These are phyloP conservation scores for Leptinotarsa peninsularis DNA, from an alignment of 2,888 invertebrate genomes.

Conservation along the genomic window DNA sequence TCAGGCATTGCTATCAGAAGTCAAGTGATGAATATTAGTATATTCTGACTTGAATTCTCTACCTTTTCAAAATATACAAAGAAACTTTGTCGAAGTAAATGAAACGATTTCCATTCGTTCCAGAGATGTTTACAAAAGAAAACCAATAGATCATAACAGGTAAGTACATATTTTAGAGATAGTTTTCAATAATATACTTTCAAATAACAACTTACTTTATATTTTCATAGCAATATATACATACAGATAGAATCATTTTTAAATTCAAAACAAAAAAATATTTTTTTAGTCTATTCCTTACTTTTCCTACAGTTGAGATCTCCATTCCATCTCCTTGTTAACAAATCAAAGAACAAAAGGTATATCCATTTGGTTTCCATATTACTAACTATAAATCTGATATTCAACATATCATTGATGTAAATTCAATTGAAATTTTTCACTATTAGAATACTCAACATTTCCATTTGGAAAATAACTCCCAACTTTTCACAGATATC, in stretches of 20 bases:
- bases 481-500: too few relatives aligned
- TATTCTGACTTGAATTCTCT: constrained; percentile 6
- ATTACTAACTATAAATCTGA: too few relatives aligned
- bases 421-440: too few relatives aligned
- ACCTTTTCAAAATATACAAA: background rate
- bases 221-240: constrained; percentile 26
- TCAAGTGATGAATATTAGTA: background rate
- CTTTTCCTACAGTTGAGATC: background rate
- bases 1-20: background rate
- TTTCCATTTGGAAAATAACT: too few relatives aligned
- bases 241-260: constrained; percentile 31
- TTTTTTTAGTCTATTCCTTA: background rate
- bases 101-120: background rate
- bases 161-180: constrained; percentile 17
- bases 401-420: too few relatives aligned
- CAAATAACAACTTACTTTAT: constrained; percentile 34
- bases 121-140: constrained; percentile 17
- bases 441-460: too few relatives aligned
- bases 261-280: constrained; percentile 19
- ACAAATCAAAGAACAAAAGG: too few relatives aligned
- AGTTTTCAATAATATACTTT: constrained; percentile 16
- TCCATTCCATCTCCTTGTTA: too few relatives aligned
- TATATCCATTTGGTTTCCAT: too few relatives aligned
- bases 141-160: constrained; percentile 21
- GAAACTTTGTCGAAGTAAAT: background rate